phyloP scores from a whole-genome alignment of 2,888 invertebrate genomes.

The Ectropis crepuscularia region DNA sequence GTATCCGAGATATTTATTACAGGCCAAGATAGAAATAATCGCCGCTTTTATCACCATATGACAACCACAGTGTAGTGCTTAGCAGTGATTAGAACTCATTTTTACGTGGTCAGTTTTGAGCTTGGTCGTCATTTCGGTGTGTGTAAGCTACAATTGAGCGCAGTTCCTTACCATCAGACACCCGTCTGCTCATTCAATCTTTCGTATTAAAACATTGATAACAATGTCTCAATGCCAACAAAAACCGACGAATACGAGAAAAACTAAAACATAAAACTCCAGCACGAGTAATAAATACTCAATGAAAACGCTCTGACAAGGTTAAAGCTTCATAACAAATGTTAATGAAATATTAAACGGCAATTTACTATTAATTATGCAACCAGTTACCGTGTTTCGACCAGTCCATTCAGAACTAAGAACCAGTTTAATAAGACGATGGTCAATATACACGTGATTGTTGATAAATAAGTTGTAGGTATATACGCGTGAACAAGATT shows the following conservation, averaged over 20 bases:
- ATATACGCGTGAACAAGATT: slow-evolving; percentile 4
- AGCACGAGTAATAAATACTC: not conserved
- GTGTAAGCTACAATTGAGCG: too few relatives aligned
- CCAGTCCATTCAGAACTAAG: slow-evolving; percentile 7
- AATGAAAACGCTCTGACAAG: slow-evolving; percentile 12
- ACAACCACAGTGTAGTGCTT: too few relatives aligned
- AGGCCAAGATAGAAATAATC: too few relatives aligned
- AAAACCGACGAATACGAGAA: not conserved
- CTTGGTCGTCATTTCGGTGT: too few relatives aligned
- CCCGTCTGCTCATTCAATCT: too few relatives aligned
- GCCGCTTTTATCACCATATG: too few relatives aligned
- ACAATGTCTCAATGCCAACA: not conserved
- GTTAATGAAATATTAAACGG: slow-evolving; percentile 22
- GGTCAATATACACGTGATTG: slow-evolving; percentile 9
- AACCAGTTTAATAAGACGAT: slow-evolving; percentile 19
- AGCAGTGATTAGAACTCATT: too few relatives aligned
- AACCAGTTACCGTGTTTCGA: slow-evolving; percentile 18
- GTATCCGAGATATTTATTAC: too few relatives aligned
- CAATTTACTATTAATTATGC: slow-evolving; percentile 16
- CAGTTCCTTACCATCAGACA: too few relatives aligned
- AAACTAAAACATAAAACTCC: not conserved
- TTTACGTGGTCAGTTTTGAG: too few relatives aligned
- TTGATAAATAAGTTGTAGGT: slow-evolving; percentile 14
- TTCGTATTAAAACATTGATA: too few relatives aligned
- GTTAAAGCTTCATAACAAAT: slow-evolving; percentile 16